Evolutionary conservation across 2,888 invertebrate species (phyloP).

Genomic region (Disparrhopalites patrizii): DNA sequence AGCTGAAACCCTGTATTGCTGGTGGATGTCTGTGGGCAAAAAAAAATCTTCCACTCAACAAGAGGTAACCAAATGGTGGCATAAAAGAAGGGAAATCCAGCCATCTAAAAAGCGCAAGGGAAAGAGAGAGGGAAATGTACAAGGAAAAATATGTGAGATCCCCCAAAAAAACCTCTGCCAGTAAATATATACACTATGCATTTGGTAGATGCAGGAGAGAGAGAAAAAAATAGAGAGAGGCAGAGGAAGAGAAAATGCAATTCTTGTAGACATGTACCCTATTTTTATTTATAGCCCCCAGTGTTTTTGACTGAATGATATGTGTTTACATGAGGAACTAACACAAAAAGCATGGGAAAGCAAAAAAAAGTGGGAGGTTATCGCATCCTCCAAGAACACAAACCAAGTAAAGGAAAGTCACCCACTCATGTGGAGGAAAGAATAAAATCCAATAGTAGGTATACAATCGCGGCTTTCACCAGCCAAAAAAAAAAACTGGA

Average conservation of each 20-base stretch:
- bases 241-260: neutral
- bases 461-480: too few relatives aligned
- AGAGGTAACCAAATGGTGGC: neutral
- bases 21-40: too few relatives aligned
- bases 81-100: neutral
- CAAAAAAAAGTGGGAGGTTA: neutral
- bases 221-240: too few relatives aligned
- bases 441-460: too few relatives aligned
- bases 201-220: slow-evolving; percentile 2
- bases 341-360: neutral
- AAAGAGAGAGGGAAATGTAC: neutral
- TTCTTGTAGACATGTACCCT: neutral
- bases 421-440: neutral
- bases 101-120: neutral
- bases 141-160: too few relatives aligned
- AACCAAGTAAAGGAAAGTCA: neutral
- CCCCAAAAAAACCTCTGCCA: too few relatives aligned
- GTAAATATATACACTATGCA: neutral
- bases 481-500: too few relatives aligned
- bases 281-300: slow-evolving; percentile 17
- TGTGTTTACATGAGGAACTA: slow-evolving; percentile 9
- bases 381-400: neutral
- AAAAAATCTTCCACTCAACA: too few relatives aligned
- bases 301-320: slow-evolving; percentile 20
- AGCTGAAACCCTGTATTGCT: too few relatives aligned